Conservation (phyloP, 35 echinoderm and acorn worm species). For the Apostichopus californicus region DNA sequence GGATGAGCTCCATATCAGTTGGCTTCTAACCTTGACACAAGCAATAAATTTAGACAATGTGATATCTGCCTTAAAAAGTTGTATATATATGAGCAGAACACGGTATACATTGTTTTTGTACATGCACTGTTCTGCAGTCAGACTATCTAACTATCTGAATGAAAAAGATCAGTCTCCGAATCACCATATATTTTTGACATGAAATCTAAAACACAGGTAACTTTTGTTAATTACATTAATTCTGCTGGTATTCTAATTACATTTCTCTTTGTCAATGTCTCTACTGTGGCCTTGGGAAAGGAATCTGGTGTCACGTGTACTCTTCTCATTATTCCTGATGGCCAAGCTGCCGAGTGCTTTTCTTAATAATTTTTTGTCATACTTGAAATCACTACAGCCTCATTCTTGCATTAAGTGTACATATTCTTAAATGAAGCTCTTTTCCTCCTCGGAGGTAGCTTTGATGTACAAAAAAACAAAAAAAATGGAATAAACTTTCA, state of each 20-base stretch:
- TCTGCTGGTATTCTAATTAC: background rate
- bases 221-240: constrained; percentile 20
- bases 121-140: too few relatives aligned
- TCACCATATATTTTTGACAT: too few relatives aligned
- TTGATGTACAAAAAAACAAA: background rate
- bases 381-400: constrained; percentile 16
- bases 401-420: constrained; percentile 10
- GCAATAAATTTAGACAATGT: too few relatives aligned
- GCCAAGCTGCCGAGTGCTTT: background rate
- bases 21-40: too few relatives aligned
- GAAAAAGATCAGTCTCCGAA: too few relatives aligned
- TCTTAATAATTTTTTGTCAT: constrained; percentile 5
- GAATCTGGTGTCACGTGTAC: background rate
- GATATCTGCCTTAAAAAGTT: too few relatives aligned
- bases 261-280: background rate
- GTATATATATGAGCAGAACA: too few relatives aligned
- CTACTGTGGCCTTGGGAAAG: background rate
- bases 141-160: too few relatives aligned
- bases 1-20: too few relatives aligned
- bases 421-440: background rate
- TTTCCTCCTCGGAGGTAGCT: background rate
- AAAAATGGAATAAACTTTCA: background rate
- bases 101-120: too few relatives aligned
- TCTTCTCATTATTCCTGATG: background rate
- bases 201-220: background rate